phyloP scores from a whole-genome alignment of 1,140 invertebrate species.

The Camponotus floridanus region DNA sequence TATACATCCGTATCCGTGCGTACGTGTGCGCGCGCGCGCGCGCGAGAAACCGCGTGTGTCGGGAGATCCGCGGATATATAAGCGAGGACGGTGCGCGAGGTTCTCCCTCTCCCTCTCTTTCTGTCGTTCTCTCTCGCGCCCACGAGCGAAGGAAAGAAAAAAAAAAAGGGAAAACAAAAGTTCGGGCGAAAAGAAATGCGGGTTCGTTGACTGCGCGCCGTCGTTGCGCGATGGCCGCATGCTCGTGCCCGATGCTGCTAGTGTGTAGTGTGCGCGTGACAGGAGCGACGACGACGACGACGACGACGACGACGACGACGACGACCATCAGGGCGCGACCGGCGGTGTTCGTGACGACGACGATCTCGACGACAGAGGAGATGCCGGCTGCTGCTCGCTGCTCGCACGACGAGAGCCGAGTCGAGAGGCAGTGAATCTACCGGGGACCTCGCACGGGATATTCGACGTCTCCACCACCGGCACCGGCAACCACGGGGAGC shows the following conservation, averaged over 20 bases:
- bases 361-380: conserved; percentile 37
- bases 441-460: conserved; percentile 10
- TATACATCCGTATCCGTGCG: conserved; percentile 36
- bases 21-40: conserved; percentile 10
- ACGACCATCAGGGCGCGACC: background rate
- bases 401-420: conserved; percentile 20
- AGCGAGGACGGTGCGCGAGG: conserved; percentile 59
- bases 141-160: conserved; percentile 55
- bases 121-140: conserved; percentile 21
- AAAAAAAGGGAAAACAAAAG: conserved; percentile 63
- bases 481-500: conserved; percentile 28
- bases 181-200: conserved; percentile 74
- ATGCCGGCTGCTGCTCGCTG: conserved; percentile 42
- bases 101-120: conserved; percentile 43
- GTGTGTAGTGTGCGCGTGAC: conserved; percentile 65
- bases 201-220: conserved; percentile 75
- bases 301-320: conserved; percentile 28
- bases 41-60: conserved; percentile 36
- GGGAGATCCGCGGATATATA: conserved; percentile 73
- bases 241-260: conserved; percentile 69
- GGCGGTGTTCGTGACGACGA: background rate
- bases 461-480: conserved; percentile 28
- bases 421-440: conserved; percentile 34
- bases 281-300: conserved; percentile 59
- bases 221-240: conserved; percentile 75